phyloP scores from a whole-genome alignment of 2,888 invertebrate genomes.

The Sacculina carcini region DNA sequence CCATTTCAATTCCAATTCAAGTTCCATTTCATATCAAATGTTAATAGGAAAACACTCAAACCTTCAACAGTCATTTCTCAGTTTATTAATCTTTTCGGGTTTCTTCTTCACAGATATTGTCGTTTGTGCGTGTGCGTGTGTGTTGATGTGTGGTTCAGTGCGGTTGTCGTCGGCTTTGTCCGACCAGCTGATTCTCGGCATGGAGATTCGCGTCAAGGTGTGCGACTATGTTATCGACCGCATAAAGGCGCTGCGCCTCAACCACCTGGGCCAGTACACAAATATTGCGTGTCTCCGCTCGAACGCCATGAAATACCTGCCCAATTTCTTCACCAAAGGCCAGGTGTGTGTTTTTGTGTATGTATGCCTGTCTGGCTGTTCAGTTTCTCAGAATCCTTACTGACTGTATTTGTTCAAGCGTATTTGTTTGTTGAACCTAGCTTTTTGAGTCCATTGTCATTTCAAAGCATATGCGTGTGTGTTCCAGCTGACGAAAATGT shows the following conservation, averaged over 20 bases:
- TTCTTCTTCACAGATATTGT: conserved; percentile 2
- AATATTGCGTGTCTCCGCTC: conserved; percentile 85
- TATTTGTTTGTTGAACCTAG: too few species aligned
- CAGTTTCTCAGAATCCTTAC: too few species aligned
- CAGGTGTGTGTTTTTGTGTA: conserved; percentile 34
- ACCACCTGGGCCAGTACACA: conserved; percentile 46
- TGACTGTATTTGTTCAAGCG: too few species aligned
- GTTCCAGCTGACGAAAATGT: conserved; percentile 72
- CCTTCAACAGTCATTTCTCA: neutral
- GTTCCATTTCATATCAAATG: too few species aligned
- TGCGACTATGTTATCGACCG: conserved; percentile 92
- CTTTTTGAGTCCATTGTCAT: neutral
- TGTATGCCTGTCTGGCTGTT: too few species aligned
- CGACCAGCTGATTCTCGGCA: conserved; percentile 58
- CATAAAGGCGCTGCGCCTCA: conserved; percentile 54
- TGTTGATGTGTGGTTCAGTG: too few species aligned
- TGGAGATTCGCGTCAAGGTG: conserved; percentile 95
- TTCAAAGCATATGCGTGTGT: conserved; percentile 11
- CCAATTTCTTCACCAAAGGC: conserved; percentile 81
- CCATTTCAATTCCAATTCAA: too few species aligned
- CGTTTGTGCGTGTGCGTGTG: conserved; percentile 14
- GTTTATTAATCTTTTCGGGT: conserved; percentile 5
- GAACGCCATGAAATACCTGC: conserved; percentile 98
- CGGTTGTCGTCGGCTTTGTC: conserved; percentile 79
- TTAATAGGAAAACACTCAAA: too few species aligned